Conservation (phyloP, 2,888 invertebrate genomes). For the Orchestes rusci region DNA sequence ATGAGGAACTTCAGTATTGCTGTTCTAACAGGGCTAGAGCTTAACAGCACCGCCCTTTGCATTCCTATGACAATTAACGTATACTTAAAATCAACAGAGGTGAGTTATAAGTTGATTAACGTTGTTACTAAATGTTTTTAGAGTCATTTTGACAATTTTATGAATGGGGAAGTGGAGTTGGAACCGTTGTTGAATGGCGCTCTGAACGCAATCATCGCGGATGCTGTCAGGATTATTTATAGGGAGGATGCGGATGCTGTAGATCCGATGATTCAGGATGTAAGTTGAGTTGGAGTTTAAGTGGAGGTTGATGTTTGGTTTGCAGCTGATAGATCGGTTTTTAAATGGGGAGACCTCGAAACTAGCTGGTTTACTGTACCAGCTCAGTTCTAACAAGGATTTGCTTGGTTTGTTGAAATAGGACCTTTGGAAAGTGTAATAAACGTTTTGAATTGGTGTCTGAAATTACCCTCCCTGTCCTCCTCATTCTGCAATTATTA, state of each 20-base stretch:
- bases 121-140: constrained; percentile 7
- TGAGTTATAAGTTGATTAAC: constrained; percentile 1
- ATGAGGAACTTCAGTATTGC: constrained; percentile 12
- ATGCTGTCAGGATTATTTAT: constrained; percentile 10
- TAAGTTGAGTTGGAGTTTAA: no score
- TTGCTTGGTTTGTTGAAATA: no score
- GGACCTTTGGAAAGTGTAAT: no score
- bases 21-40: constrained; percentile 4
- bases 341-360: no score
- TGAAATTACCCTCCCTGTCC: no score
- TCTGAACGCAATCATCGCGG: constrained; percentile 9
- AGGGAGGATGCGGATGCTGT: constrained; percentile 11
- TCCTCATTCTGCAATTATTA: no score
- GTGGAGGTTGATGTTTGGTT: no score
- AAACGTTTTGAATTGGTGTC: no score
- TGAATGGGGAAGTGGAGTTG: constrained; percentile 15
- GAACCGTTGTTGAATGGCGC: constrained; percentile 13
- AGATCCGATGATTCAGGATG: constrained; percentile 12
- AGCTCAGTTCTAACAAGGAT: no score
- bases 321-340: no score
- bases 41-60: constrained; percentile 12
- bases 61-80: constrained; percentile 9
- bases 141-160: constrained; percentile 13
- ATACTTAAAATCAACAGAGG: constrained; percentile 3
- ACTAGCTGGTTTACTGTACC: no score